A percentile compares a stretch with the other conserved stretches of the same genome.
phyloP scores from a whole-genome alignment of 2,888 invertebrate species.

The Aspidiotus destructor region DNA sequence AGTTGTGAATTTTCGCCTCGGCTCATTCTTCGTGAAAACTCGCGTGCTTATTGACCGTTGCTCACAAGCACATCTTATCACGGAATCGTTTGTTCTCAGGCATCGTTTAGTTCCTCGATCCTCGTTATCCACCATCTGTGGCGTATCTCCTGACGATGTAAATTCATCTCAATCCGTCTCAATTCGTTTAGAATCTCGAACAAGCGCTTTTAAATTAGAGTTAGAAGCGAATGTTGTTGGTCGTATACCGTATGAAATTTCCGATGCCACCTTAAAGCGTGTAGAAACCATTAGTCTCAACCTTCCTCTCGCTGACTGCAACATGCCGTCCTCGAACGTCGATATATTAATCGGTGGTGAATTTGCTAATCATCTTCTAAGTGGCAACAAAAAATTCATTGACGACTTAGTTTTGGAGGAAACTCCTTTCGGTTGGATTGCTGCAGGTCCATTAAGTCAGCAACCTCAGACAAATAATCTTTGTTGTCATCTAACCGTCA shows the following conservation, averaged over 20 bases:
- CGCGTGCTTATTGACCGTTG: slow-evolving; percentile 21
- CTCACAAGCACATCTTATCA: slow-evolving; percentile 19
- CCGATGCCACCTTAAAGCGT: neutral
- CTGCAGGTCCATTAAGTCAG: neutral
- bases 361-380: neutral
- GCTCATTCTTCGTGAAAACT: neutral
- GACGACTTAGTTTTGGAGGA: slow-evolving; percentile 10
- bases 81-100: neutral
- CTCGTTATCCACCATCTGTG: neutral
- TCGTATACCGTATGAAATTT: slow-evolving; percentile 6
- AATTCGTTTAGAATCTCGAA: slow-evolving; percentile 13
- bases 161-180: neutral
- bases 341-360: slow-evolving; percentile 15
- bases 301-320: neutral
- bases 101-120: neutral
- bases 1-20: neutral
- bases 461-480: neutral
- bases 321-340: neutral
- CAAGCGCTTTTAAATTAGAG: neutral
- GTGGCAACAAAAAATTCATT: slow-evolving; percentile 1
- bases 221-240: slow-evolving; percentile 20
- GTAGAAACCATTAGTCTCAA: neutral
- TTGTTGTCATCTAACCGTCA: neutral
- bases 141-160: neutral
- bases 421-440: slow-evolving; percentile 25